Conservation (phyloP, 2,888 invertebrate genomes). For the Trissonchulus latispiculum region DNA sequence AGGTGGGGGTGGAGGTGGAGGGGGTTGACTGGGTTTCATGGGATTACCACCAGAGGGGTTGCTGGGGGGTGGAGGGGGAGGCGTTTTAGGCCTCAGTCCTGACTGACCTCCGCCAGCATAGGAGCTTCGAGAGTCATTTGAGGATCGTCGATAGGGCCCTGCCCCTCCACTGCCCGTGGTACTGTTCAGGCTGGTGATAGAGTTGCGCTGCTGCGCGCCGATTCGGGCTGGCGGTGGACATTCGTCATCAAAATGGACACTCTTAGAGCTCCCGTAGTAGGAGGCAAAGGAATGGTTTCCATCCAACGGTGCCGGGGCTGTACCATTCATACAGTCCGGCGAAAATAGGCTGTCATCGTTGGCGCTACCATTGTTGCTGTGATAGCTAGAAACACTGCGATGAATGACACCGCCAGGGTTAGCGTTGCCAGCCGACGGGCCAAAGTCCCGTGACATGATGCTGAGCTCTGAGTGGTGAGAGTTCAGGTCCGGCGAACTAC, state of each 20-base stretch:
- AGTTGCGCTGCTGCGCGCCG: background rate
- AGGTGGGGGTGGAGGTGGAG: constrained; percentile 70
- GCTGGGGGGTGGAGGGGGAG: background rate
- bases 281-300: background rate
- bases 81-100: too few species aligned
- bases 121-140: too few species aligned
- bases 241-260: background rate
- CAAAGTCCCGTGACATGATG: background rate
- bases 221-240: background rate
- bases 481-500: constrained; percentile 31
- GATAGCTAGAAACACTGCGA: background rate
- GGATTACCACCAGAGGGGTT: background rate
- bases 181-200: background rate
- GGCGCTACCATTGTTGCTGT: background rate
- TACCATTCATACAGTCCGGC: background rate
- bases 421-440: too few species aligned
- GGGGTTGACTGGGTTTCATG: constrained; percentile 52
- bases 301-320: background rate
- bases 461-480: background rate
- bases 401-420: too few species aligned
- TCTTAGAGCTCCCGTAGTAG: background rate
- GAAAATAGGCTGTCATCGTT: background rate
- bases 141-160: too few species aligned
- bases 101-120: too few species aligned
- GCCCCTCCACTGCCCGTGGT: too few species aligned